Base-by-base conservation (phyloP, 2,888 invertebrate species). In the Bedellia somnulentella region DNA sequence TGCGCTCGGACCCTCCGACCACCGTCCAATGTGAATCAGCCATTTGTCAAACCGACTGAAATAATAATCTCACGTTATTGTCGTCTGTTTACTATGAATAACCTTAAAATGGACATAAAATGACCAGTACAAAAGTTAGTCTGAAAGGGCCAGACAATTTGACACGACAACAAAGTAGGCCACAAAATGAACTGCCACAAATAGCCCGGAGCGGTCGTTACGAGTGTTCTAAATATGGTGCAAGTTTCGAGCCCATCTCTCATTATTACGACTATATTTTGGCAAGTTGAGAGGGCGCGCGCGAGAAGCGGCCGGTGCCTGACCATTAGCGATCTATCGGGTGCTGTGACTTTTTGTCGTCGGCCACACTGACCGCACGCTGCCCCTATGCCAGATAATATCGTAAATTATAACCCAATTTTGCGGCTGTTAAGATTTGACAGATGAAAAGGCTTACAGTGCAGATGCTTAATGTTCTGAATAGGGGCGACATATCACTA, bases 371-470 rank as follows among this genome's bases (percentile, higher is more conserved):
- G 64, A 64, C 63, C 67, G 16, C 13, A 8, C 31, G 51, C 58
- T 63, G 60, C 73, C 73, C 73, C 68, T 62, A 71, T 73, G 62
- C 46, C 57, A 68, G 73, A 75, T 75, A 71, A 71, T 67, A 73
- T 75, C 70, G 62, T 75, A 75, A 75, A 75, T 75, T 73, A 75
- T 68, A 70, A 68, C 70, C 73, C 73, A 71, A 71, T 75, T 71
- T 66, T 61, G 59, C 56, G 58, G 67, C 54, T 67, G 70, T 71
- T 70, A 67, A 59, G 52, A 57, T 56, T 62, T 70, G 75, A 73
- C 73, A 75, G 70, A 73, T 73, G 70, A 75, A 75, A 75, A 73
- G 73, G 68, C 60, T 64, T 64, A 57, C 47, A 45, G 44, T 45
- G 41, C 53, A 59, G 54, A n/a, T 56, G 53, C 49, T 22, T 57